phyloP scores from a whole-genome alignment of 2,888 invertebrate genomes.

The Chrysina gloriosa region DNA sequence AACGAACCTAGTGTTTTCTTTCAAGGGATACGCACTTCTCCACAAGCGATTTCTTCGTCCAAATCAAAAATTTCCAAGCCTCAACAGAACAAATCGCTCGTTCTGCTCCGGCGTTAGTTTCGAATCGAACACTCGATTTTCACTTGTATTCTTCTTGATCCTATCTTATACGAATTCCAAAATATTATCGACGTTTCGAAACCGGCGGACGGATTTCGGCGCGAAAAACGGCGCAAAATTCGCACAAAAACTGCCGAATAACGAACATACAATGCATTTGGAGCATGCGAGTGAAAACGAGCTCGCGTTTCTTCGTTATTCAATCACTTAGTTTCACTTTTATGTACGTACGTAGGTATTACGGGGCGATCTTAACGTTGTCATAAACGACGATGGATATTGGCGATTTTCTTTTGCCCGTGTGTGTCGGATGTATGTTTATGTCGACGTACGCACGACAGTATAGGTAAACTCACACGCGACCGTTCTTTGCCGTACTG shows the following conservation, averaged over 20 bases:
- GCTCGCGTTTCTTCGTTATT: slow-evolving; percentile 2
- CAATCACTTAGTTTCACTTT: slow-evolving; percentile 38
- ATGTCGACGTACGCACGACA: not conserved
- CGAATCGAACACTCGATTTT: slow-evolving; percentile 20
- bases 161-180: not conserved
- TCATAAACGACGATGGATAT: not conserved
- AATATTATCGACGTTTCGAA: too few species aligned
- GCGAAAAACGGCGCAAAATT: not conserved
- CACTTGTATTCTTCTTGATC: not conserved
- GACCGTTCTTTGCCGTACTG: slow-evolving; percentile 44
- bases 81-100: too few species aligned
- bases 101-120: too few species aligned
- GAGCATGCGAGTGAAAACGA: slow-evolving; percentile 13
- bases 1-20: too few species aligned
- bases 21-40: too few species aligned
- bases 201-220: too few species aligned
- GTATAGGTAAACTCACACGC: not conserved
- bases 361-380: not conserved
- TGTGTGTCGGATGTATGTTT: not conserved
- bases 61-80: too few species aligned
- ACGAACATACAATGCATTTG: slow-evolving; percentile 12
- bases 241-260: not conserved
- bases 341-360: slow-evolving; percentile 16
- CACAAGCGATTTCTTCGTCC: too few species aligned
- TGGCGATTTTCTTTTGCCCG: slow-evolving; percentile 16